phyloP scores from a whole-genome alignment of 2,888 invertebrate genomes.

The Caenorhabditis uteleia region DNA sequence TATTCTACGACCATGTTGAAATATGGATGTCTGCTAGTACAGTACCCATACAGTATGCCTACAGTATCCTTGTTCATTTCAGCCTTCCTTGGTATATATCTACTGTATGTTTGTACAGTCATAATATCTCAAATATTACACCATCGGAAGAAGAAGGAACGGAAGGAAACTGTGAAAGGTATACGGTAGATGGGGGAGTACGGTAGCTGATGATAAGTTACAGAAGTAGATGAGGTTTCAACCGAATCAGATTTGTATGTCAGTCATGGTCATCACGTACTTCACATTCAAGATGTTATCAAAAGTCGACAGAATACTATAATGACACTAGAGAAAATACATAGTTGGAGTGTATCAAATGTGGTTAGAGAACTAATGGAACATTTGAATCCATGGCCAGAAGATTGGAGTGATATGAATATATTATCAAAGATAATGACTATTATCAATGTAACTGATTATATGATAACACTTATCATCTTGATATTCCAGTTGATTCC shows the following conservation, averaged over 20 bases:
- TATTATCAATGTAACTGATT: constrained; percentile 11
- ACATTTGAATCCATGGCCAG: constrained; percentile 39
- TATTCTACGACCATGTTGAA: constrained; percentile 73
- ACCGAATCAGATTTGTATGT: constrained; percentile 25
- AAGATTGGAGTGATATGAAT: constrained; percentile 35
- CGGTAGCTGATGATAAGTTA: too few species aligned
- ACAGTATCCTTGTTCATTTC: constrained; percentile 1
- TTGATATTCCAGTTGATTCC: constrained; percentile 72
- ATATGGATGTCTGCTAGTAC: constrained; percentile 59
- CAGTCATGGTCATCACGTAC: constrained; percentile 28
- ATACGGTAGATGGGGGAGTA: too few species aligned
- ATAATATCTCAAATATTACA: constrained; percentile 69
- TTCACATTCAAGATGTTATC: constrained; percentile 19
- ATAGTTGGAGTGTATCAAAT: constrained; percentile 13
- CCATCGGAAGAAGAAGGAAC: constrained; percentile 23
- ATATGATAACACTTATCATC: not conserved
- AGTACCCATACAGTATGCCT: not conserved
- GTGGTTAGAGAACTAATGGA: constrained; percentile 19
- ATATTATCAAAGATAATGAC: constrained; percentile 21
- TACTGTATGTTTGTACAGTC: constrained; percentile 73
- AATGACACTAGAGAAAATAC: constrained; percentile 9
- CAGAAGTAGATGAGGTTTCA: constrained; percentile 13
- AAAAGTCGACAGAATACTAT: constrained; percentile 6
- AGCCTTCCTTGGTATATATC: constrained; percentile 72
- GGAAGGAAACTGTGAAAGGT: too few species aligned